Evolutionary conservation across 2,888 invertebrate genomes (phyloP).

Genomic region (Apoda limacodes): DNA sequence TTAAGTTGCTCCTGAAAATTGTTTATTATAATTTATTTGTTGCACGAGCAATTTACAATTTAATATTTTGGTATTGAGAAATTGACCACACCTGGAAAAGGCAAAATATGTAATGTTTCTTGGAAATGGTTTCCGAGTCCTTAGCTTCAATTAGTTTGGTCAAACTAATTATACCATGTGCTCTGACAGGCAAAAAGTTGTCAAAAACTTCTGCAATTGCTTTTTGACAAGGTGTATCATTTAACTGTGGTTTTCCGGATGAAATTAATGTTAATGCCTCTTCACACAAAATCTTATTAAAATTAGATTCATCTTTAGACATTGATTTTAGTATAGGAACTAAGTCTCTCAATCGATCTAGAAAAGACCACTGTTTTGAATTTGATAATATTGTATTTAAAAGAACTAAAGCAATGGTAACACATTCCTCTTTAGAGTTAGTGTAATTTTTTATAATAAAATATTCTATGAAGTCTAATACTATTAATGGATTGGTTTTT

Average conservation of each 20-base stretch:
- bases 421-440: constrained; percentile 42
- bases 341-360: constrained; percentile 33
- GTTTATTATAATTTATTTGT: too few relatives aligned
- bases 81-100: constrained; percentile 74
- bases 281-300: constrained; percentile 40
- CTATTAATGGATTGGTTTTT: constrained; percentile 47
- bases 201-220: constrained; percentile 78
- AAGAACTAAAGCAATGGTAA: constrained; percentile 47
- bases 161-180: constrained; percentile 81
- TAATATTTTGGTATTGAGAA: constrained; percentile 19
- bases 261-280: constrained; percentile 41
- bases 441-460: constrained; percentile 37
- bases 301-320: constrained; percentile 26
- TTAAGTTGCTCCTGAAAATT: constrained; percentile 75
- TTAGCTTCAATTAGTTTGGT: constrained; percentile 76
- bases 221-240: constrained; percentile 61
- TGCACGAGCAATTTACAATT: too few relatives aligned
- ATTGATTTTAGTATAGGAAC: constrained; percentile 36
- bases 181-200: constrained; percentile 80
- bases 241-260: constrained; percentile 24
- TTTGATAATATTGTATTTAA: constrained; percentile 50
- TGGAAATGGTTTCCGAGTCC: constrained; percentile 73
- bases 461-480: constrained; percentile 58
- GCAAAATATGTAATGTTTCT: constrained; percentile 75
- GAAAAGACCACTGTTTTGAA: constrained; percentile 25